Conservation (phyloP, 2,888 invertebrate species). For the Hypsopygia costalis region DNA sequence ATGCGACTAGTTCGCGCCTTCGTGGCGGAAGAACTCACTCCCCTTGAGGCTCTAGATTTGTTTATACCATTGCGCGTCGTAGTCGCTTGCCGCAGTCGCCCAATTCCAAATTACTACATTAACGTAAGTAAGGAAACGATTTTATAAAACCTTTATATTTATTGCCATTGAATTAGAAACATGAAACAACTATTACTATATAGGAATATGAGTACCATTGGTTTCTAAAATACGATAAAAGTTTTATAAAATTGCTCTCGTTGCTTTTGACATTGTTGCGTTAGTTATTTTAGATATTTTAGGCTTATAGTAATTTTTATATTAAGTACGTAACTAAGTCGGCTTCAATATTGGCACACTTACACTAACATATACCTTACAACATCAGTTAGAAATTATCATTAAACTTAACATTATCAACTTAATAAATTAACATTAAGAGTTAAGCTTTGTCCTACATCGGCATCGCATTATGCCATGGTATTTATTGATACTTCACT, state of each 20-base stretch:
- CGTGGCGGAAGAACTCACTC: too few relatives aligned
- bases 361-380: slow-evolving; percentile 11
- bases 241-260: background rate
- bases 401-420: slow-evolving; percentile 19
- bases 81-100: background rate
- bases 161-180: too few relatives aligned
- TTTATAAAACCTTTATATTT: slow-evolving; percentile 1
- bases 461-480: too few relatives aligned
- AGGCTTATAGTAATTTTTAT: background rate
- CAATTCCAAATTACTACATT: background rate
- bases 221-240: background rate
- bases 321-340: slow-evolving; percentile 7
- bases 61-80: too few relatives aligned
- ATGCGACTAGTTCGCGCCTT: too few relatives aligned
- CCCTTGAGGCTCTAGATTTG: too few relatives aligned
- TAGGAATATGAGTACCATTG: background rate
- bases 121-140: background rate
- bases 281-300: background rate
- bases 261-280: background rate
- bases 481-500: too few relatives aligned
- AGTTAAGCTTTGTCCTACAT: background rate
- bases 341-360: slow-evolving; percentile 5
- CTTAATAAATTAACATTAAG: slow-evolving; percentile 10
- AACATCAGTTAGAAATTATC: slow-evolving; percentile 17
- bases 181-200: background rate